Evolutionary conservation across 2,888 invertebrate species (phyloP).

Genomic region (Athalia cordata): DNA sequence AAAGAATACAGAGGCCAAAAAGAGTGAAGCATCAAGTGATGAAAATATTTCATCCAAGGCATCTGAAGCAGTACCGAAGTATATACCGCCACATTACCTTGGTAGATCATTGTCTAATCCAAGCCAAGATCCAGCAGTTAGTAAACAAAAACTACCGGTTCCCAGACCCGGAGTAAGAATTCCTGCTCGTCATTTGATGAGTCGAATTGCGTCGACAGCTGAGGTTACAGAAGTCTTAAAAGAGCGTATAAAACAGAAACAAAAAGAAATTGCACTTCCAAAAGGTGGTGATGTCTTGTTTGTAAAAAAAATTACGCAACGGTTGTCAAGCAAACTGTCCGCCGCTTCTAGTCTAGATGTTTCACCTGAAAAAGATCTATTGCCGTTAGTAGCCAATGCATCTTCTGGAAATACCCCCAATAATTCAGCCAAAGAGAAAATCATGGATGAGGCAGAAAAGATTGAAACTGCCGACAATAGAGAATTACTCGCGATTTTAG

Average conservation of each 20-base stretch:
- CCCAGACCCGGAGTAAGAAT: conserved; percentile 53
- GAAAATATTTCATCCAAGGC: not conserved
- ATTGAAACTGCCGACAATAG: conserved; percentile 72
- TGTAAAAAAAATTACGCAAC: conserved; percentile 76
- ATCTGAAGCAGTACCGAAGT: not conserved
- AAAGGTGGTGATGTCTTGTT: conserved; percentile 75
- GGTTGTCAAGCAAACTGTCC: conserved; percentile 73
- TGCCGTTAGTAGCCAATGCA: conserved; percentile 50
- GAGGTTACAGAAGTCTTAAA: conserved; percentile 77
- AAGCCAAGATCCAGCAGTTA: not conserved
- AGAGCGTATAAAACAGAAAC: conserved; percentile 74
- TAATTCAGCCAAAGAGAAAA: conserved; percentile 38
- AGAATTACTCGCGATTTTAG: conserved; percentile 77
- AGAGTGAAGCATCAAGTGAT: not conserved
- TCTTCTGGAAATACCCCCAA: conserved; percentile 46
- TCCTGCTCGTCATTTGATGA: conserved; percentile 72
- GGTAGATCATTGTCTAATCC: conserved; percentile 1
- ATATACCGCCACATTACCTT: not conserved
- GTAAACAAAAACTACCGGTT: conserved; percentile 43
- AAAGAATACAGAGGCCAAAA: conserved; percentile 14
- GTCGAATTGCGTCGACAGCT: conserved; percentile 76
- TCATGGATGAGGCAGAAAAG: conserved; percentile 53
- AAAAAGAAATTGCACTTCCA: conserved; percentile 71
- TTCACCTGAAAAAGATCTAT: conserved; percentile 56
- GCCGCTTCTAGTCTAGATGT: conserved; percentile 58